Percentiles rank a stretch among this genome's conserved stretches.
These are phyloP conservation scores for Dasyurus viverrinus DNA, from an alignment of 2,113 vertebrate genomes.

Conservation along the genomic window DNA sequence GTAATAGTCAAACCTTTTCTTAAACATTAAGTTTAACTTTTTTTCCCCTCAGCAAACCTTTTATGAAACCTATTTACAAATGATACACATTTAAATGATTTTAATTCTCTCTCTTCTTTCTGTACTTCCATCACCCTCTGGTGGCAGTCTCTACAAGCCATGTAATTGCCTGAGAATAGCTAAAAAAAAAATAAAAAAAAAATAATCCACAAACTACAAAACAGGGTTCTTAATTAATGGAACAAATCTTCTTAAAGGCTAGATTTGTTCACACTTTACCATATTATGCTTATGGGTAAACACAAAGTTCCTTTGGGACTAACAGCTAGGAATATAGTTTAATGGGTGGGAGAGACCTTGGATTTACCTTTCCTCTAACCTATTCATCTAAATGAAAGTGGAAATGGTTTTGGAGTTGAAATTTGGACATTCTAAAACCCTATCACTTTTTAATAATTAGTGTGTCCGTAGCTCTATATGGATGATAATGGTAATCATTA, in stretches of 20 bases:
- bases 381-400: not conserved
- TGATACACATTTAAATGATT: not conserved
- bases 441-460: not conserved
- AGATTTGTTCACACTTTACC: not conserved
- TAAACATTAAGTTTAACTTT: slow-evolving; percentile 17
- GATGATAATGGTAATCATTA: not conserved
- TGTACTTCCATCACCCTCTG: slow-evolving; percentile 34
- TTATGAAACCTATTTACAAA: slow-evolving; percentile 34
- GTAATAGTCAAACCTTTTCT: slow-evolving; percentile 24
- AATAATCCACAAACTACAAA: slow-evolving; percentile 27
- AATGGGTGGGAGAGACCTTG: not conserved
- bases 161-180: slow-evolving; percentile 25
- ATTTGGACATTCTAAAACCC: not conserved
- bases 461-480: not conserved
- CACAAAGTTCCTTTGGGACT: not conserved
- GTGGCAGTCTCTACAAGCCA: slow-evolving; percentile 11
- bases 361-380: not conserved
- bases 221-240: not conserved
- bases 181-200: not conserved
- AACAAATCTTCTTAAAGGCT: slow-evolving; percentile 9
- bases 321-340: not conserved
- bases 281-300: not conserved
- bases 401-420: not conserved
- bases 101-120: slow-evolving; percentile 30
- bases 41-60: not conserved